Conservation (phyloP, 2,113 vertebrate genomes). For the Ctenodactylus gundi region DNA sequence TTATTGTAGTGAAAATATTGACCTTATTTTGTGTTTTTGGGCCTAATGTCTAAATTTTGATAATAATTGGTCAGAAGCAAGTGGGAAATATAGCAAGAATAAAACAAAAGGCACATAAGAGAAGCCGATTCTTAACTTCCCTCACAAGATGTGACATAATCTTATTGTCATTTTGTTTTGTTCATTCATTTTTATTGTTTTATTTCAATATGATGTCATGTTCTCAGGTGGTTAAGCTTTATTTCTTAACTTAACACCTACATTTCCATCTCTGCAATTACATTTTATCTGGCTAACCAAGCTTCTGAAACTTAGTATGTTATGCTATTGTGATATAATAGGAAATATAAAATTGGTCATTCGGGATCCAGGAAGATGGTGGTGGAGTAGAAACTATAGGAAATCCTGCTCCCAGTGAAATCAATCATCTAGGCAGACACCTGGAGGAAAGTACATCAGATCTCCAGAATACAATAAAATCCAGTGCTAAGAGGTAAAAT, state of each 20-base stretch:
- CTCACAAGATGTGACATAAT: background rate
- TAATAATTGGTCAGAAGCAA: background rate
- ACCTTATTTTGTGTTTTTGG: background rate
- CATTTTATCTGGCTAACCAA: background rate
- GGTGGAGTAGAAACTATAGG: too few relatives aligned
- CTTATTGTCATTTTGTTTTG: background rate
- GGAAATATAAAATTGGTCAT: background rate
- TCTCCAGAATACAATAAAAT: too few relatives aligned
- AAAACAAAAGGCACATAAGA: background rate
- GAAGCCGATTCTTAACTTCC: background rate
- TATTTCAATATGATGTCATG: background rate
- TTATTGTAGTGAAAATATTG: background rate
- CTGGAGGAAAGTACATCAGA: too few relatives aligned
- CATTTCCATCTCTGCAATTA: background rate
- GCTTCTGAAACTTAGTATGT: background rate
- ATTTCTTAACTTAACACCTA: background rate
- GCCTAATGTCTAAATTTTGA: background rate
- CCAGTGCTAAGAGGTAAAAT: too few relatives aligned
- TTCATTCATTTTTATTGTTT: background rate
- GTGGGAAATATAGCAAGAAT: background rate
- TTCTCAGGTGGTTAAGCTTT: background rate
- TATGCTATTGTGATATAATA: background rate
- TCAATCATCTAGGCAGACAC: too few relatives aligned
- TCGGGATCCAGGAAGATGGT: too few relatives aligned
- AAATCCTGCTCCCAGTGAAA: too few relatives aligned